Percentiles rank a stretch among this genome's conserved stretches.
Conservation (phyloP, 2,113 vertebrate species). For the Crypturellus undulatus region DNA sequence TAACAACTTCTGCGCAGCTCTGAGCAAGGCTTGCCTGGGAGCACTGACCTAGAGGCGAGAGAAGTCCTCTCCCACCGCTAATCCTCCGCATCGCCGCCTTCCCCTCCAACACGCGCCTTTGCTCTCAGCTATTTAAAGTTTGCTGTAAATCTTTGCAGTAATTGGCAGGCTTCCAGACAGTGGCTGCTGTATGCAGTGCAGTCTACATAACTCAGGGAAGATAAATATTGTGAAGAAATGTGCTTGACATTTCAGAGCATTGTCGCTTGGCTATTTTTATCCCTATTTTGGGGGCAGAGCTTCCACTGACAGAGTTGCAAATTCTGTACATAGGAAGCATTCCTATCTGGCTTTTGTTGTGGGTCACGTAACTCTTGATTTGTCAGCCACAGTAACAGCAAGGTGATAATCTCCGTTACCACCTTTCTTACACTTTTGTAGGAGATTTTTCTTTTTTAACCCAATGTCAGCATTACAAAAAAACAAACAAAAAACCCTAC, state of each 20-base stretch:
- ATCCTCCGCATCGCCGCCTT: fast-evolving
- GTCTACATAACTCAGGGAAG: background rate
- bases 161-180: background rate
- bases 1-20: background rate
- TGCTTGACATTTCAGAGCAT: background rate
- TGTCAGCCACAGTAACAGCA: background rate
- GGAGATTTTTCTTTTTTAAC: background rate
- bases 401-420: background rate
- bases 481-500: too few species aligned
- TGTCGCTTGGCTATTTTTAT: background rate
- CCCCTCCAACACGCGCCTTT: background rate
- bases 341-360: background rate
- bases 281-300: background rate
- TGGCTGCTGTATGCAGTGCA: background rate
- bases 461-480: background rate
- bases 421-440: background rate
- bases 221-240: background rate
- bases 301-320: background rate
- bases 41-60: background rate
- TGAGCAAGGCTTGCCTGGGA: background rate
- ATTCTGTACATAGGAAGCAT: background rate
- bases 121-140: background rate
- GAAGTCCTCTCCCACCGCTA: background rate
- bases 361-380: background rate
- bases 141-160: background rate